Base-by-base conservation (phyloP, 2,888 invertebrate genomes). In the Blastobasis adustella region DNA sequence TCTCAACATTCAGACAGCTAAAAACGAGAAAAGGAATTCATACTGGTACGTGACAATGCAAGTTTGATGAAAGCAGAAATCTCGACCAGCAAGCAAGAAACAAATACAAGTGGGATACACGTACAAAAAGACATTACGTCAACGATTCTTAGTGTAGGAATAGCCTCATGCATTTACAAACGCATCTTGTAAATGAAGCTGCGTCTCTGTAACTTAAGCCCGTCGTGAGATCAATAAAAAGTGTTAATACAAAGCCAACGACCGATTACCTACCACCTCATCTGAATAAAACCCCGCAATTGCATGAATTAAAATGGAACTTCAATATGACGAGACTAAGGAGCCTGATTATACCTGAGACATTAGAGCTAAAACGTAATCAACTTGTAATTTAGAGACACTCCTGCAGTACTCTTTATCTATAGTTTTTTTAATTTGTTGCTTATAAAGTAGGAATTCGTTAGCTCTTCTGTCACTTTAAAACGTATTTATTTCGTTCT, bases 211-310 rank as follows among this genome's bases (percentile, higher is more conserved):
- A 53, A 53, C 63, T 73, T 71, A 54, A 45, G 53, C 53, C 55
- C 23, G 23, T 48, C 49, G 8, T 9, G 39, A 51, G 57, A 52
- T 47, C 37, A 55, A 48, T 58, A 63, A 64, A 67, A 66, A 64
- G 61, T 65, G 61, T 71, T 70, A 73, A 74, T 69, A 59, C 65
- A 60, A 67, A 69, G 74, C 66, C 74, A 67, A 60, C 69, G 76
- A 69, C 75, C 75, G 79, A 78, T 79, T 76, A 73, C 65, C 59
- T 49, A 52, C 53, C 67, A 69, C 71, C 78, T 71, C 71, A 79
- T 80, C 80, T 77, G 70, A 76, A 78, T 80, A 80, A 78, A 65
- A 71, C 71, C 65, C 68, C 59, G 67, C 71, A 71, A 76, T 23
- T 23, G 23, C 23, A 23, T 23, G 23, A 23, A 23, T 23, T 23